Evolutionary conservation across 2,797 vertebrate species (phyloP), one percentile per base, ranked within the genome.

Genomic region (Tachyglossus aculeatus): DNA sequence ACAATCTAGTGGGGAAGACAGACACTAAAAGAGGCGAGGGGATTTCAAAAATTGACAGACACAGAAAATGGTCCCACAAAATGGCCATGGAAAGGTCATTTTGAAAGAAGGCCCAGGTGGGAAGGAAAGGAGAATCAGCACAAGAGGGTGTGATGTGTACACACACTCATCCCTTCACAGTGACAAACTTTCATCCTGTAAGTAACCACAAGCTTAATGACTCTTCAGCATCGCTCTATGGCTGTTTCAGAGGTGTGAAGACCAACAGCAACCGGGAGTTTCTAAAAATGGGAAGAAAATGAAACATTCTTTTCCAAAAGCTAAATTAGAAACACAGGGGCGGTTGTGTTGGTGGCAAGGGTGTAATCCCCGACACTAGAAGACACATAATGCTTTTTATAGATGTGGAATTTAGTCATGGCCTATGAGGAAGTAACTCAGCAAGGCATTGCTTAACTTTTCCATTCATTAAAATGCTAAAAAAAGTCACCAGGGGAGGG

Each of bases 171-270:
- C 25, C n/a, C 36, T 41, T 14, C 7, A 21, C 22, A 15, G 32
- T 11, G 31, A 68, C 45, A 61, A 33, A 25, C 24, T 16, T 5
- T 10, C 18, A 19, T 44, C 34, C 43, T 55, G 11, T 57, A 57
- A 5, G 3, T 18, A 37, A 24, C 24, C 32, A 51, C 34, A 47
- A 48, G 18, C 5, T n/a, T 4, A 21, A 9, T 50, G 1, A 54
- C 64, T 77, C 31, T 65, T 41, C 47, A 36, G 29, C 41, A 53
- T 67, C 37, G 25, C 34, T 68, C 48, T 32, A 38, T 31, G 22
- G 34, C 67, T 77, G 55, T 41, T 77, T 69, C 77, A 80, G 60
- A 39, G 66, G 21, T 71, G 41, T 67, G 54, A 78, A 75, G 79
- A n/a, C 16, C 36, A 68, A 13, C 24, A 48, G 60, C 5, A 8